These are phyloP conservation scores for Atopsyche davidsoni DNA, from an alignment of 1,140 invertebrate species.

Conservation along the genomic window DNA sequence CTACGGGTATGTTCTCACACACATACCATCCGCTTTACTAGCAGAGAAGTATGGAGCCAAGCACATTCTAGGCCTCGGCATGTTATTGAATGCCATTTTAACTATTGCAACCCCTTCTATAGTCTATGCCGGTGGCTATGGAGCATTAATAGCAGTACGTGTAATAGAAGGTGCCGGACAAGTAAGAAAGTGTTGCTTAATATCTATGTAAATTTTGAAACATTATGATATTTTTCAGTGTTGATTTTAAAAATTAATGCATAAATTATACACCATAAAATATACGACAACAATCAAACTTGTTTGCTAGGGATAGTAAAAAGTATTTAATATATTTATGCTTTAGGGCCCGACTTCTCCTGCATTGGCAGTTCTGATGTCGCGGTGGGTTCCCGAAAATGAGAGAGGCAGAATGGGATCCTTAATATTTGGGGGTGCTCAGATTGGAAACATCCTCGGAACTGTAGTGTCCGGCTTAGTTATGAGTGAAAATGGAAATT, in stretches of 20 bases:
- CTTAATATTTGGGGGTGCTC: conserved; percentile 64
- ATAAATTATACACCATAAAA: background rate
- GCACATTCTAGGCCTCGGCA: conserved; percentile 40
- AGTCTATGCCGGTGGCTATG: conserved; percentile 46
- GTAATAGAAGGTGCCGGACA: conserved; percentile 63
- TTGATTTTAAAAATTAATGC: background rate
- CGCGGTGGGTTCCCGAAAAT: conserved; percentile 66
- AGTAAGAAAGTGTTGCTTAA: conserved; percentile 29
- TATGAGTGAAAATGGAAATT: conserved; percentile 56
- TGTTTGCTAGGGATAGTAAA: no score
- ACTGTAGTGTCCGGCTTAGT: conserved; percentile 63
- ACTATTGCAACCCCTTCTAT: conserved; percentile 38
- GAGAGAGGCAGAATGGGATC: conserved; percentile 67
- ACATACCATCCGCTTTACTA: conserved; percentile 56
- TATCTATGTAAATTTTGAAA: background rate
- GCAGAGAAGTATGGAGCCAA: conserved; percentile 59
- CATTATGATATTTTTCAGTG: no score
- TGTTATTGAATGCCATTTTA: conserved; percentile 37
- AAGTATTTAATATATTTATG: conserved; percentile 2
- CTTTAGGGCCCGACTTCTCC: conserved; percentile 18
- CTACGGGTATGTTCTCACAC: conserved; percentile 58
- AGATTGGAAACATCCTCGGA: conserved; percentile 67
- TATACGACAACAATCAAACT: background rate
- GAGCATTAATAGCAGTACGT: conserved; percentile 56
- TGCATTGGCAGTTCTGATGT: conserved; percentile 58